phyloP scores from a whole-genome alignment of 2,888 invertebrate species.

The Tetragnatha montana region DNA sequence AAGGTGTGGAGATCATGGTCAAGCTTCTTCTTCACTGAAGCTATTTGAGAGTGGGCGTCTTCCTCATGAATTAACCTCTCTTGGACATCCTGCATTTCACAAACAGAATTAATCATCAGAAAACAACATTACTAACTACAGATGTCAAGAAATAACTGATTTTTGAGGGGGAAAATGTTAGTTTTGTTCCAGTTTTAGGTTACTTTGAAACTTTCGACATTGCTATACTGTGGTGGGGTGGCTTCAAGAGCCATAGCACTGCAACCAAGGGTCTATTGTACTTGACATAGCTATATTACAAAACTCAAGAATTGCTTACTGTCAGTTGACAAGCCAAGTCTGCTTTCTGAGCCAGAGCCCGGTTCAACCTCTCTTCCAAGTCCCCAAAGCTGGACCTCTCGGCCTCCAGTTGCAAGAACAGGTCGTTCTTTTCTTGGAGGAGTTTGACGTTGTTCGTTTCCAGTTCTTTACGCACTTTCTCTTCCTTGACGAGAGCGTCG shows the following conservation, averaged over 20 bases:
- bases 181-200: neutral
- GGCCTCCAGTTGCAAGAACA: slow-evolving; percentile 91
- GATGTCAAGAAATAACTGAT: neutral
- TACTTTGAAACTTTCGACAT: no score
- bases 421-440: slow-evolving; percentile 93
- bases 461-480: slow-evolving; percentile 96
- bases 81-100: slow-evolving; percentile 86
- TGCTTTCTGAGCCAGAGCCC: slow-evolving; percentile 95
- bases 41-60: slow-evolving; percentile 95
- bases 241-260: no score
- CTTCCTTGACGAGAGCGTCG: slow-evolving; percentile 94
- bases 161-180: neutral
- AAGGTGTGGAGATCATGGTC: slow-evolving; percentile 94
- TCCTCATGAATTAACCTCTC: slow-evolving; percentile 98
- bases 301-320: slow-evolving; percentile 81
- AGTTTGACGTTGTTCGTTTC: slow-evolving; percentile 95
- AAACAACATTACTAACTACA: neutral
- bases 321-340: slow-evolving; percentile 96
- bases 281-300: neutral
- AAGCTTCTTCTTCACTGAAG: slow-evolving; percentile 97
- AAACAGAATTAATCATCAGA: neutral
- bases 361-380: slow-evolving; percentile 93
- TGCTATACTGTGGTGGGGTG: no score
- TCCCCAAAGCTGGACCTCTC: slow-evolving; percentile 95
- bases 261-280: no score